These are phyloP conservation scores for Esperia sulphurella DNA, from an alignment of 2,888 invertebrate genomes.

Conservation along the genomic window DNA sequence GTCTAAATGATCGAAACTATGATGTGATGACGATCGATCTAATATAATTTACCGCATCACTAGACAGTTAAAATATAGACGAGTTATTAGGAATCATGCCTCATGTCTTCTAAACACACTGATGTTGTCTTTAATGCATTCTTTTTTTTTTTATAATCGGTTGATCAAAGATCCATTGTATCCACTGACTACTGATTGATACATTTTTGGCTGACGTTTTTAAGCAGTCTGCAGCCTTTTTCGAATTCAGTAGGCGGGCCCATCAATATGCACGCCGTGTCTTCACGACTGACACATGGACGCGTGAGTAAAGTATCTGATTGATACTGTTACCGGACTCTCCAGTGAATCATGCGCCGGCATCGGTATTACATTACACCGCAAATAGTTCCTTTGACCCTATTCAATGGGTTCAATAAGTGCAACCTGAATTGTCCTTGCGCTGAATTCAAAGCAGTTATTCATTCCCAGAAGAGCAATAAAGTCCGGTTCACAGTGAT, in stretches of 20 bases:
- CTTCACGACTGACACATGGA: slow-evolving; percentile 48
- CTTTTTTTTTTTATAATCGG: neutral
- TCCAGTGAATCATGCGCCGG: slow-evolving; percentile 57
- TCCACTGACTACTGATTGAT: slow-evolving; percentile 25
- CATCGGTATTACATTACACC: slow-evolving; percentile 55
- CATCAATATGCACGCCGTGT: slow-evolving; percentile 58
- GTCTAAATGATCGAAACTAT: neutral
- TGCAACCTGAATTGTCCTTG: slow-evolving; percentile 61
- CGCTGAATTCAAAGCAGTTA: slow-evolving; percentile 55
- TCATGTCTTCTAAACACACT: neutral
- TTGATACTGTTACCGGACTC: slow-evolving; percentile 61
- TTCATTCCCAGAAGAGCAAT: slow-evolving; percentile 58
- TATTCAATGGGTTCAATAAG: slow-evolving; percentile 60
- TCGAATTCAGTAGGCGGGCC: slow-evolving; percentile 37
- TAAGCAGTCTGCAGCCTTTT: slow-evolving; percentile 33
- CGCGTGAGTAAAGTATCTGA: slow-evolving; percentile 56
- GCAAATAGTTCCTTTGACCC: slow-evolving; percentile 70
- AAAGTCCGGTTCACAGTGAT: slow-evolving; percentile 25
- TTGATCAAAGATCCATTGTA: neutral
- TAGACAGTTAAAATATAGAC: no score
- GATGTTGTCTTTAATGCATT: neutral
- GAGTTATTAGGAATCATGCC: no score
- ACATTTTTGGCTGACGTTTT: slow-evolving; percentile 41
- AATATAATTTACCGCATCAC: no score
- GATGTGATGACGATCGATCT: no score